Conservation (phyloP, 2,888 invertebrate genomes). For the Eulithis prunata region DNA sequence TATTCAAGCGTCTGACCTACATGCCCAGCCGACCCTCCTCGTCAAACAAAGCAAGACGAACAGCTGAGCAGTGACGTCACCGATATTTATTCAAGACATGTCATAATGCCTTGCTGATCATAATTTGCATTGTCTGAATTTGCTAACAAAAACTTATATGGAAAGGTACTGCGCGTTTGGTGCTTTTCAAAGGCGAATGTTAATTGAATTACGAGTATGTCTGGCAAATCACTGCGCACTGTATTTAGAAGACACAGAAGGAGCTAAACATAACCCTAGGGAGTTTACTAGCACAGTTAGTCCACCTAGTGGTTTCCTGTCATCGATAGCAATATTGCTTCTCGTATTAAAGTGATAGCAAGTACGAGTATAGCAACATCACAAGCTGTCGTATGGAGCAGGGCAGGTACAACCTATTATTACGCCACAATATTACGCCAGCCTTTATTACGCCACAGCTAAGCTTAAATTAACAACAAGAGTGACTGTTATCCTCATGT, state of each 20-base stretch:
- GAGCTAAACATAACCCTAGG: too few species aligned
- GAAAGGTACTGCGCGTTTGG: background rate
- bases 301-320: background rate
- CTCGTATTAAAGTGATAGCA: conserved; percentile 7
- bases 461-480: background rate
- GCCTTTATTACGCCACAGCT: conserved; percentile 8
- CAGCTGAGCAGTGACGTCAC: conserved; percentile 45
- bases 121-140: conserved; percentile 19
- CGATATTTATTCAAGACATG: conserved; percentile 22
- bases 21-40: conserved; percentile 35
- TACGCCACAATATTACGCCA: too few species aligned
- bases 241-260: background rate
- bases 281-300: too few species aligned
- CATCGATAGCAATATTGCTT: background rate
- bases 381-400: background rate
- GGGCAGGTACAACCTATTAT: conserved; percentile 15
- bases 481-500: conserved; percentile 15
- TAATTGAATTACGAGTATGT: conserved; percentile 3
- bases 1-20: conserved; percentile 39
- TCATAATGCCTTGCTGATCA: conserved; percentile 21
- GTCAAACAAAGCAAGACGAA: conserved; percentile 38
- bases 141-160: background rate
- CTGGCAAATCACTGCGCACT: background rate
- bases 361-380: background rate
- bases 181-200: conserved; percentile 1